A percentile compares a stretch with the other conserved stretches of the same genome.
phyloP scores from a whole-genome alignment of 2,113 vertebrate species.

The Phoenicopterus ruber region DNA sequence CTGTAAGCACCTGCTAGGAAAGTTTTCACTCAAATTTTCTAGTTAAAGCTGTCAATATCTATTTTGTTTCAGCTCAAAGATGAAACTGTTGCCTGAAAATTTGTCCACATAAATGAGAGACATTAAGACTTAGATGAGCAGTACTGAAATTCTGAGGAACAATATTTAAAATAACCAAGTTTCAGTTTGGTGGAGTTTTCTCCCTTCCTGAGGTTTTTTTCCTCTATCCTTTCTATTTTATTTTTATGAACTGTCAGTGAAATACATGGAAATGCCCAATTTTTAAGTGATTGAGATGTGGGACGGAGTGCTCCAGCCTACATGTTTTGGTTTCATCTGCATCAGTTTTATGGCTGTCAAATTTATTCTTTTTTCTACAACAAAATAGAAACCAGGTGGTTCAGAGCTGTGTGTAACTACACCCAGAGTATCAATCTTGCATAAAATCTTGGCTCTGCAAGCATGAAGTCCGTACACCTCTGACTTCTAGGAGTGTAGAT shows the following conservation, averaged over 20 bases:
- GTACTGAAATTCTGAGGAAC: not conserved
- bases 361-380: not conserved
- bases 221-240: not conserved
- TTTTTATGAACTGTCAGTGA: not conserved
- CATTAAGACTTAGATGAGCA: not conserved
- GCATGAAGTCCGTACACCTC: not conserved
- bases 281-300: not conserved
- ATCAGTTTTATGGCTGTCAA: not conserved
- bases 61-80: not conserved
- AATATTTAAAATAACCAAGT: not conserved
- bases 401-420: not conserved
- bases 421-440: not conserved
- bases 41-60: not conserved
- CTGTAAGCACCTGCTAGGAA: not conserved
- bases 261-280: not conserved
- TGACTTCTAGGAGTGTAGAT: not conserved
- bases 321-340: not conserved
- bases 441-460: not conserved
- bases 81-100: not conserved
- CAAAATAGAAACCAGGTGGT: not conserved
- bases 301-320: not conserved
- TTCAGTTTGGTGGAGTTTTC: not conserved
- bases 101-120: not conserved
- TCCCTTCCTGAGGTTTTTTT: not conserved
- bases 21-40: not conserved